phyloP scores from a whole-genome alignment of 2,113 vertebrate genomes.

The Dissostichus mawsoni region DNA sequence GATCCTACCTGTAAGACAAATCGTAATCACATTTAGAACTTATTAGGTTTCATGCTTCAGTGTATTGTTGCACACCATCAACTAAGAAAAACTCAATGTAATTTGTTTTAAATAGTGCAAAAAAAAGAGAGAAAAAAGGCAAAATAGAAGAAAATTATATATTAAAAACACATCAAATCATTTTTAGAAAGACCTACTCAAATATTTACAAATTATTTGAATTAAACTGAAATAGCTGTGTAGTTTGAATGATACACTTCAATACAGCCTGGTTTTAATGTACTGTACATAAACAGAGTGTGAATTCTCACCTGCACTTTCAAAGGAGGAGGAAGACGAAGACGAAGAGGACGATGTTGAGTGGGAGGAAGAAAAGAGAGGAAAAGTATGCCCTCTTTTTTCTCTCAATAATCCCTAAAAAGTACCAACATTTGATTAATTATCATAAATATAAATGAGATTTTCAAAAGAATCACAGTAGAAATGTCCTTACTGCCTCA shows the following conservation, averaged over 20 bases:
- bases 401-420: conserved; percentile 40
- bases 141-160: too few species aligned
- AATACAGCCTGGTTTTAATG: accelerated
- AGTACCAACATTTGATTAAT: not conserved
- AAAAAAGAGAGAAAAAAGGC: too few species aligned
- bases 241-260: not conserved
- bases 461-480: accelerated
- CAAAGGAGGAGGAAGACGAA: conserved; percentile 6
- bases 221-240: too few species aligned
- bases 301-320: conserved; percentile 51
- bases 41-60: too few species aligned
- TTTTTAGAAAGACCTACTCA: too few species aligned
- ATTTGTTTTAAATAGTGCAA: too few species aligned
- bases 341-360: not conserved
- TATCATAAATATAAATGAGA: accelerated
- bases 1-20: conserved; percentile 4
- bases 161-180: too few species aligned
- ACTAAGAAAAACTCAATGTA: too few species aligned
- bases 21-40: too few species aligned
- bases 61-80: too few species aligned
- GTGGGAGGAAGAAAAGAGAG: not conserved
- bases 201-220: not conserved
- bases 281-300: accelerated
- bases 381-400: not conserved
- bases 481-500: conserved; percentile 39